Base-by-base conservation (phyloP, 2,888 invertebrate species). In the Lissocephala sabroskyi region DNA sequence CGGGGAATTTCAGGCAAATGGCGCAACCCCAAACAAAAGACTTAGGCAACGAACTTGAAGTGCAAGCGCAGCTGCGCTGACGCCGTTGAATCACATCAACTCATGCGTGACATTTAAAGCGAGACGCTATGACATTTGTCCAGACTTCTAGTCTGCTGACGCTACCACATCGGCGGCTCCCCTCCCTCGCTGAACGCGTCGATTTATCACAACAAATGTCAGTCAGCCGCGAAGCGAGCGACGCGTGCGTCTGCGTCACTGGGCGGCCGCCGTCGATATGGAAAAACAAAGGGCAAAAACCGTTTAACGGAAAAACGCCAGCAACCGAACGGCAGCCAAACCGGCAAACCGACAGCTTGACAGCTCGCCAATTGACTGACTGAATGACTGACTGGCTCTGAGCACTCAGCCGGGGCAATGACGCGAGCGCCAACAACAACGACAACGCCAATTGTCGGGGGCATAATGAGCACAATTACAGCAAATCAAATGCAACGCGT, bases 401-500 rank as follows among this genome's bases (percentile, higher is more conserved):
- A 29, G 29, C 29, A 7, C 23, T 23, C 23, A 23, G 23, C 23
- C 4, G 64, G 53, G 65, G 67, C 67, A 66, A 74, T 66, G 66
- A 68, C 70, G 74, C 62, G 62, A 49, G 41, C 41, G 33, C 35
- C 44, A 52, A 56, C 46, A 40, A 41, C 53, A 45, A 14, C 33
- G 45, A 41, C 30, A 48, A 36, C 53, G 58, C 36, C 44, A 59
- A 59, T 51, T 60, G 55, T 56, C 52, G 59, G 57, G 13, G 58
- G 61, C 75, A 70, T 73, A 71, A 75, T 71, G 64, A 75, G 68
- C 63, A 62, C 71, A 74, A 74, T 74, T 65, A 74, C 59, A 53
- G 62, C 71, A 73, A 73, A 73, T 73, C 76, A 73, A 73, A 73
- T 66, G 73, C 76, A 70, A 73, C 73, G 66, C 70, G 73, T 58